Conservation (phyloP, 2,888 invertebrate species). For the Cerceris rybyensis region DNA sequence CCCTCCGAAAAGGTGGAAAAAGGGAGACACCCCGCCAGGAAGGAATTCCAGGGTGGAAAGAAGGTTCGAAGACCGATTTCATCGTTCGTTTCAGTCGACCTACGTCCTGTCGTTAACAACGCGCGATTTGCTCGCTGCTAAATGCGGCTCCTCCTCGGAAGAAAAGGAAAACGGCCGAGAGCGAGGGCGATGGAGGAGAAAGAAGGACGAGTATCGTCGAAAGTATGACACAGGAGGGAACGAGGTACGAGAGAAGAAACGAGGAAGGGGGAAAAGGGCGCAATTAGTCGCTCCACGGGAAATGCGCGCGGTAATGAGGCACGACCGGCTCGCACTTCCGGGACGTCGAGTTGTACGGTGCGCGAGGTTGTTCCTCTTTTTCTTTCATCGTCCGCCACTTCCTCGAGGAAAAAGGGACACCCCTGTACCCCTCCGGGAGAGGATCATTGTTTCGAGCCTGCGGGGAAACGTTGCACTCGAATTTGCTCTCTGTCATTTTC, state of each 20-base stretch:
- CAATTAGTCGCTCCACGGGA: conserved; percentile 74
- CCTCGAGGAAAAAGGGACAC: conserved; percentile 23
- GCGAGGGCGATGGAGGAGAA: conserved; percentile 33
- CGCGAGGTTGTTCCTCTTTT: conserved; percentile 35
- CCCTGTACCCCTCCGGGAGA: not conserved
- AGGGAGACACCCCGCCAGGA: conserved; percentile 1
- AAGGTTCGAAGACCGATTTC: conserved; percentile 66
- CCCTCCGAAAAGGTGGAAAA: not conserved
- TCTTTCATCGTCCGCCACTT: conserved; percentile 32
- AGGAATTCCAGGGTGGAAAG: conserved; percentile 33
- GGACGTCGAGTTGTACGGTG: conserved; percentile 50
- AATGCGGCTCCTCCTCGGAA: not conserved
- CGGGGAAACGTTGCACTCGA: conserved; percentile 34
- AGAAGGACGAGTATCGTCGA: not conserved
- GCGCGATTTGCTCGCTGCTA: conserved; percentile 11
- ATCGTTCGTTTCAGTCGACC: conserved; percentile 45
- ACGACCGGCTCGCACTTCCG: conserved; percentile 67
- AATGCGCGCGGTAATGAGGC: conserved; percentile 70
- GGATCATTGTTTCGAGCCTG: conserved; percentile 39
- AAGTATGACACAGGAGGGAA: not conserved
- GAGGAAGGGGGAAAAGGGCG: conserved; percentile 38
- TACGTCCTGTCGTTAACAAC: conserved; percentile 23
- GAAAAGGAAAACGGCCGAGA: conserved; percentile 31
- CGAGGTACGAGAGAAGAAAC: not conserved
- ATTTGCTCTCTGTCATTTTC: conserved; percentile 45